Base-by-base conservation (phyloP, 2,888 invertebrate genomes). In the Aspidiotus destructor region DNA sequence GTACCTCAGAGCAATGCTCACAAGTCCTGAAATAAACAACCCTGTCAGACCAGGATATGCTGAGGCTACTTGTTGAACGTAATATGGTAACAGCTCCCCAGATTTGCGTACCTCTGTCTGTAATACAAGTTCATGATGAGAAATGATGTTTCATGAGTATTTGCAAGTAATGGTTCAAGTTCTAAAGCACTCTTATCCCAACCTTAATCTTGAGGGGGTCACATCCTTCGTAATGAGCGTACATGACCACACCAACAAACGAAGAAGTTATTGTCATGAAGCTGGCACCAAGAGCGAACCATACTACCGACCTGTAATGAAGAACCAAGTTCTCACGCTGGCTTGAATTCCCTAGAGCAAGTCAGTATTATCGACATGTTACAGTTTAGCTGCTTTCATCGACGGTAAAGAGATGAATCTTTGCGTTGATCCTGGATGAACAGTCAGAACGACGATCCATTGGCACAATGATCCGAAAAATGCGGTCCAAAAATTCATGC, bases 401-500 rank as follows among this genome's bases (percentile, higher is more conserved):
- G 81, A 81, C 0, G 84, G 82, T 1, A 85, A 80, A 0, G 85
- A 81, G 15, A 84, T 75, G 60, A 83, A 83, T 73, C 84, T 82
- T 73, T 85, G 85, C 0, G 85, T 75, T 0, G 81, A 80, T 6
- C 82, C 81, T 72, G 84, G 85, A 71, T 82, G 82, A 1, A 84
- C 75, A 0, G 82, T 82, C 60, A 83, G 76, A 70, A 81, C 79
- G 75, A 81, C 80, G 0, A 83, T 75, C 82, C 83, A 84, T 64
- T 80, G 80, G 7, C 81, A 79, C 9, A 81, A 81, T 58, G 83
- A 74, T 7, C 91, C 92, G 64, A 87, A 79, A 0, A 84, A 81
- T 0, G 87, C 85, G 0, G 86, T 83, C 91, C 91, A 92, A 74
- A 91, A 85, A 0, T 90, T 87, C 75, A 91, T 89, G 8, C 92